Base-by-base conservation (phyloP, 2,797 vertebrate genomes). In the Alosa sapidissima region DNA sequence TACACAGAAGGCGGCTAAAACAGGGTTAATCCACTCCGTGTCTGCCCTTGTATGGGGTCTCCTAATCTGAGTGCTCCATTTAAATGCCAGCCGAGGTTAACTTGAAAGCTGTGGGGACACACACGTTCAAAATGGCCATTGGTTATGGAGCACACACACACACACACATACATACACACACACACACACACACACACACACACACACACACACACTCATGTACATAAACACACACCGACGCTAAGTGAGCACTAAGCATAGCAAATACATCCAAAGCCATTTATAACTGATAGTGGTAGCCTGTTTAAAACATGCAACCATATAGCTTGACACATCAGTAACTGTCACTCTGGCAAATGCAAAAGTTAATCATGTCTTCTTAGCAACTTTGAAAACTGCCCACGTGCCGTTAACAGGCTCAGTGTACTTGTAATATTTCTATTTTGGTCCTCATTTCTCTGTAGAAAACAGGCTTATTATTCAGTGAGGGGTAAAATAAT, bases 1-100 rank as follows among this genome's bases (percentile, higher is more conserved):
- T 89, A 89, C 88, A 88, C 90, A 89, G 87, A 82, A 89, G 87
- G 91, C 91, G 88, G 91, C 92, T 94, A 92, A 88, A 95, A 93
- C 91, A 92, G 91, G 90, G 91, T 92, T 94, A 95, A 95, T 95
- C 94, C 92, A 88, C 87, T 83, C 86, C 87, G 89, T 87, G 89
- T 90, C 90, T 91, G 83, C 83, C 89, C 88, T 81, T 89, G 90
- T 84, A 89, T 90, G 91, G 90, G 88, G 81, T 84, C 47, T 88
- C 86, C 89, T 94, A 93, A 95, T 95, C 92, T 93, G 89, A 92
- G 90, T 62, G 88, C 88, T 91, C 89, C 86, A 89, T 93, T 92
- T 92, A 93, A 93, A 93, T 91, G 88, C 85, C 21, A 21, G 82
- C 83, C 91, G 89, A 90, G 88, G 87, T 93, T 91, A 90, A 88